A percentile compares a stretch with the other conserved stretches of the same genome.
Conservation (phyloP, 2,113 vertebrate species). For the Perca flavescens region DNA sequence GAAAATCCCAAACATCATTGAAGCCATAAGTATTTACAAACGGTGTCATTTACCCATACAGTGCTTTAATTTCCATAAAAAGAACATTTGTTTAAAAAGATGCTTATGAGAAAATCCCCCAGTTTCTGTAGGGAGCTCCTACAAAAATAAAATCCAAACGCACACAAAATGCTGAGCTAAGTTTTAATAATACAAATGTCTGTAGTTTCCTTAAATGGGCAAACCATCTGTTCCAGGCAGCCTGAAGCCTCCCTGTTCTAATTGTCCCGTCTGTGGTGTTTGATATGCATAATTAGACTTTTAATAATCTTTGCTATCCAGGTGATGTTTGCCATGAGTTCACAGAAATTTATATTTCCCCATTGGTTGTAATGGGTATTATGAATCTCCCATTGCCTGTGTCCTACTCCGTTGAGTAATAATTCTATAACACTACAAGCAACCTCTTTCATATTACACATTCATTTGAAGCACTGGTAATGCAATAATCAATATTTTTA, state of each 20-base stretch:
- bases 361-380: slow-evolving; percentile 17
- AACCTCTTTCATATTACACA: not conserved
- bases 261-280: slow-evolving; percentile 79
- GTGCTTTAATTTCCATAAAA: slow-evolving; percentile 30
- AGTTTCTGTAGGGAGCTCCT: not conserved
- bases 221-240: slow-evolving; percentile 78
- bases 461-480: not conserved
- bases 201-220: slow-evolving; percentile 62
- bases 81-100: slow-evolving; percentile 19
- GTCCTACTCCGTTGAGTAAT: not conserved
- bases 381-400: slow-evolving; percentile 29
- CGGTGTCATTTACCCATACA: not conserved
- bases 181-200: slow-evolving; percentile 60
- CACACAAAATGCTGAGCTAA: slow-evolving; percentile 42
- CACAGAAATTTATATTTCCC: slow-evolving; percentile 41
- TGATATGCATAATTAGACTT: slow-evolving; percentile 84
- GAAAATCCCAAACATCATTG: not conserved
- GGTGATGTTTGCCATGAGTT: slow-evolving; percentile 76
- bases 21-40: not conserved
- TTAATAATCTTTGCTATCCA: slow-evolving; percentile 80
- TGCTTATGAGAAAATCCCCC: not conserved
- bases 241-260: slow-evolving; percentile 69
- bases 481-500: slow-evolving; percentile 1
- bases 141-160: slow-evolving; percentile 15
- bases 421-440: not conserved